These are phyloP conservation scores for Microvelia longipes DNA, from an alignment of 1,140 invertebrate species.

Conservation along the genomic window DNA sequence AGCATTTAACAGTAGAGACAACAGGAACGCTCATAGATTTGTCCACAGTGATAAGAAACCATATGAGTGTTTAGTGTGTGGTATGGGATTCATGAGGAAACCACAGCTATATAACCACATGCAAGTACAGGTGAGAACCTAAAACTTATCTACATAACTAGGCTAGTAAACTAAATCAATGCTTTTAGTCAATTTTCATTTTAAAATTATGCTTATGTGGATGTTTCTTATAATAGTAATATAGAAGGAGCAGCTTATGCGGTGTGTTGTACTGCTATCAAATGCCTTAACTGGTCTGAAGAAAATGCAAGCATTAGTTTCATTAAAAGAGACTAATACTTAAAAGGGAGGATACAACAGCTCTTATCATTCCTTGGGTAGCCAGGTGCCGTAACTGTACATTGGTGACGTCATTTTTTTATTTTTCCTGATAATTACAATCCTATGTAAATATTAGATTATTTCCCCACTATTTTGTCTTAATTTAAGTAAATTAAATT, in stretches of 20 bases:
- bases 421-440: too few relatives aligned
- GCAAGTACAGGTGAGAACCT: conserved; percentile 36
- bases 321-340: too few relatives aligned
- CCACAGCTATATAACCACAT: conserved; percentile 64
- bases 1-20: conserved; percentile 65
- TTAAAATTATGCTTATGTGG: background rate
- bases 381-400: too few relatives aligned
- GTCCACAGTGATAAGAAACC: conserved; percentile 74
- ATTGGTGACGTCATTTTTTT: too few relatives aligned
- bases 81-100: conserved; percentile 67
- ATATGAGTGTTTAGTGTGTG: conserved; percentile 66
- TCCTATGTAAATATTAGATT: too few relatives aligned
- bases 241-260: background rate
- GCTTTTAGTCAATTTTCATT: background rate
- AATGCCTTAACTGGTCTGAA: too few relatives aligned
- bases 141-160: background rate
- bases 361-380: too few relatives aligned
- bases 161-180: background rate
- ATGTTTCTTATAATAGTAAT: background rate
- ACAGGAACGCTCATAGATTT: conserved; percentile 67
- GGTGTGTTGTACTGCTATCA: too few relatives aligned
- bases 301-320: too few relatives aligned
- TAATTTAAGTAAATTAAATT: too few relatives aligned
- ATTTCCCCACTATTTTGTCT: too few relatives aligned
- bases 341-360: too few relatives aligned